Conservation (phyloP, 2,888 invertebrate species). For the Nomada lathburiana region DNA sequence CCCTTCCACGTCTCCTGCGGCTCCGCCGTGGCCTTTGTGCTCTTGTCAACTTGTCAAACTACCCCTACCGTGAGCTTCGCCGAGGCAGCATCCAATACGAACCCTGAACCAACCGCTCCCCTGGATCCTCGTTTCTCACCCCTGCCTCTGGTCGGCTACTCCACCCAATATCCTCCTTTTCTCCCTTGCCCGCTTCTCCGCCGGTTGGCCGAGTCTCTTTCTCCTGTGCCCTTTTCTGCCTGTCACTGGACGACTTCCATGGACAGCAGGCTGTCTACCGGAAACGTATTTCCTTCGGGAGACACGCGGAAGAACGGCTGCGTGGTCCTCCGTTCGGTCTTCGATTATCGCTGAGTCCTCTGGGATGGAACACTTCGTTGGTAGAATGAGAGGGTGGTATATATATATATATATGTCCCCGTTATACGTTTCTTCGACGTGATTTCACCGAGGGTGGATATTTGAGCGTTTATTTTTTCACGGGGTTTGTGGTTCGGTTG, state of each 20-base stretch:
- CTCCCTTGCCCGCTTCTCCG: conserved; percentile 31
- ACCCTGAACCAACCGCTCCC: conserved; percentile 65
- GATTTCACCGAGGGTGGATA: no score
- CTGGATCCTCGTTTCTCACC: conserved; percentile 65
- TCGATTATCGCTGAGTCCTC: conserved; percentile 34
- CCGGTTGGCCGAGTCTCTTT: conserved; percentile 14
- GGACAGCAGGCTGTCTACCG: conserved; percentile 22
- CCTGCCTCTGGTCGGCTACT: conserved; percentile 53
- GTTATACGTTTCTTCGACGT: neutral
- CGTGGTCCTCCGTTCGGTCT: neutral
- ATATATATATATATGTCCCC: no score
- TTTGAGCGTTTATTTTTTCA: neutral
- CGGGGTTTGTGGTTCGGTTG: no score
- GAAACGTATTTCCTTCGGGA: conserved; percentile 53
- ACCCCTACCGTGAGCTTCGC: conserved; percentile 77
- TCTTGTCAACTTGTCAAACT: conserved; percentile 85
- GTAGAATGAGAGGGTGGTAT: neutral
- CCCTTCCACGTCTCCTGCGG: conserved; percentile 68
- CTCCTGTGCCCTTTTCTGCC: conserved; percentile 49
- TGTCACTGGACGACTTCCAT: conserved; percentile 40
- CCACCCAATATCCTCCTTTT: conserved; percentile 57
- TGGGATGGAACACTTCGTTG: conserved; percentile 1
- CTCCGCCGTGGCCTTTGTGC: conserved; percentile 84
- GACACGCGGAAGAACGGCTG: conserved; percentile 6
- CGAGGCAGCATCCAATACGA: conserved; percentile 80